These are phyloP conservation scores for Lithobates pipiens DNA, from an alignment of 2,797 vertebrate species.

Conservation along the genomic window DNA sequence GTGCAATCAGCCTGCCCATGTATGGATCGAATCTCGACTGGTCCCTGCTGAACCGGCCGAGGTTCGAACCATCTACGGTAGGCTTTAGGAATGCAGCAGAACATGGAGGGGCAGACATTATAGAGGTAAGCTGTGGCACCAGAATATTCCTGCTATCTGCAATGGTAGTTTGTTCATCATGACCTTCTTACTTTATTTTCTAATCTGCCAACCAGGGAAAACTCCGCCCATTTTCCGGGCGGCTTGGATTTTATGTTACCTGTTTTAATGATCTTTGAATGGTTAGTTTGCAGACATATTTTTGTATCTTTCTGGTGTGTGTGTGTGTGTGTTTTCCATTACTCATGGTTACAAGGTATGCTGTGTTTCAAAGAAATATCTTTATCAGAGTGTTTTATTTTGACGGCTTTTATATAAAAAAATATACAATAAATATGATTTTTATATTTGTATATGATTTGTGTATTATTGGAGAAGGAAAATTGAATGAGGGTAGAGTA, in stretches of 20 bases:
- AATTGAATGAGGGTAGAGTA: too few species aligned
- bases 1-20: too few species aligned
- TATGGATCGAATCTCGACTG: too few species aligned
- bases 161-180: not conserved
- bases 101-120: not conserved
- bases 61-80: too few species aligned
- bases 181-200: not conserved
- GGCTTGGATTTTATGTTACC: not conserved
- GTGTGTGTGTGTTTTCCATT: not conserved
- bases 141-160: not conserved
- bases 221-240: too few species aligned
- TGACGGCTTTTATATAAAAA: not conserved
- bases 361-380: not conserved
- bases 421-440: not conserved
- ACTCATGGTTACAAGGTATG: not conserved
- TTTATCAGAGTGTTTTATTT: not conserved
- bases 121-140: not conserved
- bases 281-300: not conserved
- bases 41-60: too few species aligned
- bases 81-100: too few species aligned
- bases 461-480: not conserved
- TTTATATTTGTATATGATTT: not conserved
- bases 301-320: not conserved
- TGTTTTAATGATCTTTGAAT: not conserved
- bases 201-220: too few species aligned